Percentiles rank a stretch among this genome's conserved stretches.
Conservation (phyloP, 2,888 invertebrate genomes). For the Epinotia ramella region DNA sequence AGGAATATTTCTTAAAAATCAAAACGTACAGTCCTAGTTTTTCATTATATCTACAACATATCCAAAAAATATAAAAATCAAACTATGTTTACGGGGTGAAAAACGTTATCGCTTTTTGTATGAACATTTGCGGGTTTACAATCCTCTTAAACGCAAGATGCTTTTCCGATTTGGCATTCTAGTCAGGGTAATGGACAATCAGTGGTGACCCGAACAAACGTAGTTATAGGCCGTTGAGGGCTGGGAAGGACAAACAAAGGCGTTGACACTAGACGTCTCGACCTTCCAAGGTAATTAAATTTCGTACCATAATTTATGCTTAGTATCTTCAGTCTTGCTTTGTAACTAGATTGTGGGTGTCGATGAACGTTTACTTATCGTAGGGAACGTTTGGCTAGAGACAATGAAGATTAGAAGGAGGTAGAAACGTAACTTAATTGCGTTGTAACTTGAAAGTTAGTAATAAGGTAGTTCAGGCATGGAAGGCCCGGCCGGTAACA, state of each 20-base stretch:
- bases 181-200: conserved; percentile 64
- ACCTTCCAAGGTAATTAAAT: conserved; percentile 28
- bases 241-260: conserved; percentile 44
- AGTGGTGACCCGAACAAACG: conserved; percentile 63
- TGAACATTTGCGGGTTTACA: too few species aligned
- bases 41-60: too few species aligned
- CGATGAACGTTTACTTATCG: neutral
- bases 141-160: conserved; percentile 22
- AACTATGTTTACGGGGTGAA: too few species aligned
- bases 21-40: too few species aligned
- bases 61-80: too few species aligned
- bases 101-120: too few species aligned
- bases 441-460: too few species aligned
- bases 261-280: conserved; percentile 16
- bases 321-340: conserved; percentile 5
- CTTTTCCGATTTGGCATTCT: conserved; percentile 50
- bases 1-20: too few species aligned
- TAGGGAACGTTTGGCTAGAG: neutral
- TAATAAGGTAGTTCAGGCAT: too few species aligned
- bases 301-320: conserved; percentile 23
- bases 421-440: too few species aligned
- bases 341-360: conserved; percentile 4
- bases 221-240: conserved; percentile 62
- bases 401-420: neutral
- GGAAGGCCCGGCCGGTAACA: too few species aligned